Percentiles rank a stretch among this genome's conserved stretches.
Conservation (phyloP, 2,888 invertebrate species). For the Cerceris rybyensis region DNA sequence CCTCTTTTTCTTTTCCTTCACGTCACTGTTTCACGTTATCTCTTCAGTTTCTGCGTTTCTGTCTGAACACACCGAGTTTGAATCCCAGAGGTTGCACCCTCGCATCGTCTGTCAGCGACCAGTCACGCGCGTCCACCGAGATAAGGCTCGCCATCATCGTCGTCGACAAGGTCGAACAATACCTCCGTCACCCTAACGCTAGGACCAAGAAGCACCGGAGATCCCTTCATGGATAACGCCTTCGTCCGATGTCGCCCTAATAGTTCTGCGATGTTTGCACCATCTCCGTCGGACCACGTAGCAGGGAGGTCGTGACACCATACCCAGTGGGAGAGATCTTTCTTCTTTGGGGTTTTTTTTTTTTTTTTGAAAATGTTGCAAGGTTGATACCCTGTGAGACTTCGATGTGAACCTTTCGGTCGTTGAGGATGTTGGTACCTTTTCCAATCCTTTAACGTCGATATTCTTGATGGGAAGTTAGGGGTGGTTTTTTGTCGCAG, state of each 20-base stretch:
- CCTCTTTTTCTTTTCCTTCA: neutral
- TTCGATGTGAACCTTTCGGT: no score
- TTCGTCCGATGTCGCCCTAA: slow-evolving; percentile 66
- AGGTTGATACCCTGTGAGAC: no score
- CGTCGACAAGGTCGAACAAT: slow-evolving; percentile 69
- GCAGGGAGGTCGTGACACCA: slow-evolving; percentile 19
- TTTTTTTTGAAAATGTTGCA: no score
- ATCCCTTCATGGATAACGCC: slow-evolving; percentile 53
- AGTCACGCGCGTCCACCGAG: slow-evolving; percentile 73
- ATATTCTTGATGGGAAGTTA: no score
- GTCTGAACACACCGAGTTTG: slow-evolving; percentile 33
- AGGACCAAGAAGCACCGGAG: slow-evolving; percentile 43
- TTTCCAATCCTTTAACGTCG: no score
- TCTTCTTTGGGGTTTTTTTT: no score
- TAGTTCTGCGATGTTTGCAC: slow-evolving; percentile 50
- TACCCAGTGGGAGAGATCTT: neutral
- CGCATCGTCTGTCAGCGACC: slow-evolving; percentile 59
- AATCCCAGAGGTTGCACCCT: slow-evolving; percentile 41
- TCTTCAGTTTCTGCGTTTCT: slow-evolving; percentile 48
- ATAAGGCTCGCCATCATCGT: slow-evolving; percentile 70
- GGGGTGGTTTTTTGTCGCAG: no score
- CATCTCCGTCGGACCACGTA: slow-evolving; percentile 30
- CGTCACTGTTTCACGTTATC: slow-evolving; percentile 27
- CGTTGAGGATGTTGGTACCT: no score
- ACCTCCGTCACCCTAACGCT: slow-evolving; percentile 40